phyloP scores from a whole-genome alignment of 2,888 invertebrate genomes.

The Nymphalis urticae region DNA sequence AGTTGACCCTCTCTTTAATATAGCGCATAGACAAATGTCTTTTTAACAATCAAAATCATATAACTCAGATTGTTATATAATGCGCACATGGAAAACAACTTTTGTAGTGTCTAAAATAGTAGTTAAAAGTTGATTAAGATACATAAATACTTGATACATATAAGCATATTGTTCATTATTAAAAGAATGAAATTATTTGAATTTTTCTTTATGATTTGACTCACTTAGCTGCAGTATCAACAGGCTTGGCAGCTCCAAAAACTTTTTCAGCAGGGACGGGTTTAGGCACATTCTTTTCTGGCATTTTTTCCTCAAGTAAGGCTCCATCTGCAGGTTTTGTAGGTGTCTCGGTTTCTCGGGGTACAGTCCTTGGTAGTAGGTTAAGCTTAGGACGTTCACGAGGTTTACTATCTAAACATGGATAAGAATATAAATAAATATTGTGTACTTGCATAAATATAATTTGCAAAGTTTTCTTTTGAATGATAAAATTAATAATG shows the following conservation, averaged over 20 bases:
- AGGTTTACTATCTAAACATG: conserved; percentile 68
- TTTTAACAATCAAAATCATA: conserved; percentile 46
- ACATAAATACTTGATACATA: no score
- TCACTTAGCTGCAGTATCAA: conserved; percentile 92
- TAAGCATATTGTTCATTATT: no score
- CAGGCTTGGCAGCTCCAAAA: conserved; percentile 97
- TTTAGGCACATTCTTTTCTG: conserved; percentile 64
- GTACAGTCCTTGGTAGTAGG: conserved; percentile 90
- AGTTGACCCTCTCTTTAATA: conserved; percentile 56
- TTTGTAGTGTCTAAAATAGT: no score
- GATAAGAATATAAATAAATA: neutral
- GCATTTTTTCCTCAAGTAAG: conserved; percentile 47
- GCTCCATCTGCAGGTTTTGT: conserved; percentile 64
- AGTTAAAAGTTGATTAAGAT: no score
- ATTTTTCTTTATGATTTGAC: conserved; percentile 30
- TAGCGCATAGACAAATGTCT: conserved; percentile 52
- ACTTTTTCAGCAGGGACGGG: conserved; percentile 87
- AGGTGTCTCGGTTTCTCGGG: conserved; percentile 78
- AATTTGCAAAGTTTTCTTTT: neutral
- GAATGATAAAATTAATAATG: neutral
- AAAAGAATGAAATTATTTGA: no score
- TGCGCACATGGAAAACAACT: conserved; percentile 47
- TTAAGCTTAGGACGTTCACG: conserved; percentile 89
- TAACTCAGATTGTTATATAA: conserved; percentile 48
- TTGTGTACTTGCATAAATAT: neutral